phyloP scores from a whole-genome alignment of 2,113 vertebrate genomes.

The Oncorhynchus kisutch region DNA sequence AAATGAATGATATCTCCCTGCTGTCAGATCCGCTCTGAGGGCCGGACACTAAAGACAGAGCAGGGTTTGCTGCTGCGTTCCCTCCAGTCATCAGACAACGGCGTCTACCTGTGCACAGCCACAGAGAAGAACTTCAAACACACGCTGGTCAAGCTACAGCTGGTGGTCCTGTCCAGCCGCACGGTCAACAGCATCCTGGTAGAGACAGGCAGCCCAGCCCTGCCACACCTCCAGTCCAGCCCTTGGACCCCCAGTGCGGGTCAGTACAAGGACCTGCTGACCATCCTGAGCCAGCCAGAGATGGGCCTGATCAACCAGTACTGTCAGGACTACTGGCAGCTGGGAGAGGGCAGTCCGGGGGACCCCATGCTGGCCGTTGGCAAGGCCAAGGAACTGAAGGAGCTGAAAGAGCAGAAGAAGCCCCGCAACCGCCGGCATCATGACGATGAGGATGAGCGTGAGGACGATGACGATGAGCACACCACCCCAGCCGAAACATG shows the following conservation, averaged over 20 bases:
- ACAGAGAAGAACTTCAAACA: constrained; percentile 99
- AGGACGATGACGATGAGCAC: constrained; percentile 51
- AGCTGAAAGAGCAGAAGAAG: constrained; percentile 93
- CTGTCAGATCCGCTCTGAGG: constrained; percentile 86
- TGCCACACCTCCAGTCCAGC: constrained; percentile 70
- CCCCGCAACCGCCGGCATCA: constrained; percentile 96
- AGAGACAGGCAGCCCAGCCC: constrained; percentile 71
- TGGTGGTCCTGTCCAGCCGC: constrained; percentile 86
- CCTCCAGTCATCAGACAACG: constrained; percentile 85
- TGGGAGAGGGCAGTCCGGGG: constrained; percentile 73
- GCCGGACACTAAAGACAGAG: constrained; percentile 90
- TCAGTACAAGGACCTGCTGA: constrained; percentile 93
- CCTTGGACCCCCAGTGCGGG: constrained; percentile 76
- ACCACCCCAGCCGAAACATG: constrained; percentile 86
- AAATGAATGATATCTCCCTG: too few species aligned
- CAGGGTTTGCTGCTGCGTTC: constrained; percentile 91
- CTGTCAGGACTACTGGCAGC: constrained; percentile 97
- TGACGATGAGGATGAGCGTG: constrained; percentile 40
- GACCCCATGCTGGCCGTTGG: constrained; percentile 70
- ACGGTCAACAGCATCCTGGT: constrained; percentile 87
- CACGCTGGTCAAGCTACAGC: constrained; percentile 86
- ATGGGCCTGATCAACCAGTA: constrained; percentile 98
- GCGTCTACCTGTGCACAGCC: constrained; percentile 94
- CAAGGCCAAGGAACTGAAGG: constrained; percentile 79
- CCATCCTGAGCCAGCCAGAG: constrained; percentile 93